A percentile compares a stretch with the other conserved stretches of the same genome.
Evolutionary conservation across 1,140 invertebrate genomes (phyloP).

Genomic region (Drosophila truncata): DNA sequence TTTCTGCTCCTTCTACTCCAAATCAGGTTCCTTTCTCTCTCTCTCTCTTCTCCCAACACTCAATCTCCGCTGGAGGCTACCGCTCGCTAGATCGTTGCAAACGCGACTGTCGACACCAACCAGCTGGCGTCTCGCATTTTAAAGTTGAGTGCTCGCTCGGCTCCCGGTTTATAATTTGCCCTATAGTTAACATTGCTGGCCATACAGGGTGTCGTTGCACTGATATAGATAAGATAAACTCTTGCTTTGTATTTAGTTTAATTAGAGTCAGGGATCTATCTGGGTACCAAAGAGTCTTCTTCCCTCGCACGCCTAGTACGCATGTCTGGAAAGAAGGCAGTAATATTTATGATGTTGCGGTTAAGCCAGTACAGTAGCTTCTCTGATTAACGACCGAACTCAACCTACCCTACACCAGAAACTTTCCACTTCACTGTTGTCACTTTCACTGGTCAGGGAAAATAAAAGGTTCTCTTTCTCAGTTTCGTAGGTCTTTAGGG

Average conservation of each 20-base stretch:
- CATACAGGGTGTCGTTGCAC: conserved; percentile 63
- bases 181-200: conserved; percentile 76
- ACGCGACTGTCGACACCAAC: conserved; percentile 59
- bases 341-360: conserved; percentile 15
- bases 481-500: conserved; percentile 21
- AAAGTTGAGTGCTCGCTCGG: conserved; percentile 37
- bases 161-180: conserved; percentile 42
- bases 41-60: too few relatives aligned
- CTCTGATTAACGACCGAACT: conserved; percentile 16
- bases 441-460: conserved; percentile 46
- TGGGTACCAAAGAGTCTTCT: neutral
- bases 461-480: conserved; percentile 33
- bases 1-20: conserved; percentile 9
- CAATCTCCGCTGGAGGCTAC: conserved; percentile 21
- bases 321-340: conserved; percentile 30
- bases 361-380: conserved; percentile 40
- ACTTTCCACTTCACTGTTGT: conserved; percentile 71
- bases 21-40: conserved; percentile 28
- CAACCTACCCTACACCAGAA: conserved; percentile 58
- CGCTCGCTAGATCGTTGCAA: conserved; percentile 64
- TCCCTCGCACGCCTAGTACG: conserved; percentile 32
- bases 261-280: conserved; percentile 44
- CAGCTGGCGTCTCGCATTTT: conserved; percentile 35
- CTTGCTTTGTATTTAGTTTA: conserved; percentile 48
- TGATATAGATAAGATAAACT: conserved; percentile 72